Evolutionary conservation across 2,888 invertebrate species (phyloP), one percentile per base, ranked within the genome.

Genomic region (Phanerotoma sp.): DNA sequence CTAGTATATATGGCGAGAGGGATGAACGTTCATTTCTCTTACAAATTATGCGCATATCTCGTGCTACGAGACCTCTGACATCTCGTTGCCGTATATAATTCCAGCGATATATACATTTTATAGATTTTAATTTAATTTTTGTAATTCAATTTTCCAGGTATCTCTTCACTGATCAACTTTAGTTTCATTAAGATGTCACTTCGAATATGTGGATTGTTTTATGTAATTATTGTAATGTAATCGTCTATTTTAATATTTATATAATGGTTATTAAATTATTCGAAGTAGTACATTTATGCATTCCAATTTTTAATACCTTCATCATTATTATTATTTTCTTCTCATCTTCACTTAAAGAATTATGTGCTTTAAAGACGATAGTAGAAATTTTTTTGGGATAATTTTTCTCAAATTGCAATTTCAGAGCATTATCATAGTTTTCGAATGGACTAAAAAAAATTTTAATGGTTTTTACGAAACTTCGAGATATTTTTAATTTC

Each of bases 11-110:
- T 18, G 32, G 33, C 30, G 21, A 6, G 32, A 33, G 25, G n/a
- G 5, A 16, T 16, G 30, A 35, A 13, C 13, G 15, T 15, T 13
- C 13, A 15, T 35, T 38, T 49, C 40, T 40, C 40, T 30, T 13
- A 40, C 28, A 49, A 49, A 49, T 49, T 49, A 49, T 49, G 49
- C 49, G 30, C 49, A 49, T 40, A 49, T 49, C 49, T 41, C 38
- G 18, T 13, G 11, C 45, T 25, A 11, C 16, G 28, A 30, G 30
- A 38, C 38, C 49, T 10, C 38, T 38, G 22, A 6, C 20, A 11
- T 3, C 33, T 49, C 20, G 2, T 13, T 46, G 5, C 10, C 5
- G 18, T 49, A 37, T 20, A 20, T 35, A 22, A 21, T 11, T 28
- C n/a, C 7, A 35, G 6, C 13, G 18, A 25, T 38, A 38, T n/a